Evolutionary conservation across 2,797 vertebrate genomes (phyloP).

Genomic region (Rhabdomys pumilio): DNA sequence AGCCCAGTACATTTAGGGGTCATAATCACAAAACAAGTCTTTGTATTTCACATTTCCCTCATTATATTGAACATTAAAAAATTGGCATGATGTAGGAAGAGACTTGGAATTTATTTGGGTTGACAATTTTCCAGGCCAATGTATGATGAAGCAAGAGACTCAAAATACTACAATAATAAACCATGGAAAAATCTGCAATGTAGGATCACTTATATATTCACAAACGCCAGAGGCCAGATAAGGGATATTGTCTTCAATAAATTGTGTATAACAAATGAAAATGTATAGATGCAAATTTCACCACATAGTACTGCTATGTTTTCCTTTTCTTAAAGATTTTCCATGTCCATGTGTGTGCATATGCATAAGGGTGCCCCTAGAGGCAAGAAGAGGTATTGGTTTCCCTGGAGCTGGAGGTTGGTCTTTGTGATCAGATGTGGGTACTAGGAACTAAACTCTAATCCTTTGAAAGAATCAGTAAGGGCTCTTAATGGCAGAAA

Average conservation of each 20-base stretch:
- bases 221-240: neutral
- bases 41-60: neutral
- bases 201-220: slow-evolving; percentile 15
- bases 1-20: neutral
- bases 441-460: neutral
- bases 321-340: neutral
- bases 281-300: neutral
- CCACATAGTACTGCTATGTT: neutral
- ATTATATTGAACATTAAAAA: neutral
- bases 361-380: neutral
- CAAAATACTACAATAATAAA: slow-evolving; percentile 1
- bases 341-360: neutral
- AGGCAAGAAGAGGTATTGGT: neutral
- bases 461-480: neutral
- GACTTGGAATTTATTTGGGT: neutral
- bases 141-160: neutral
- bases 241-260: neutral
- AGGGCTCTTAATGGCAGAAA: neutral
- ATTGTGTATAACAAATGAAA: neutral
- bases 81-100: neutral
- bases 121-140: slow-evolving; percentile 36
- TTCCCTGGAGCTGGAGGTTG: neutral
- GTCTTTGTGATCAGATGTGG: neutral
- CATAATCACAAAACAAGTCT: neutral
- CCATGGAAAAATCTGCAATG: neutral